Evolutionary conservation across 2,797 vertebrate genomes (phyloP), one percentile per base, ranked within the genome.

Genomic region (Simalia tracyae): DNA sequence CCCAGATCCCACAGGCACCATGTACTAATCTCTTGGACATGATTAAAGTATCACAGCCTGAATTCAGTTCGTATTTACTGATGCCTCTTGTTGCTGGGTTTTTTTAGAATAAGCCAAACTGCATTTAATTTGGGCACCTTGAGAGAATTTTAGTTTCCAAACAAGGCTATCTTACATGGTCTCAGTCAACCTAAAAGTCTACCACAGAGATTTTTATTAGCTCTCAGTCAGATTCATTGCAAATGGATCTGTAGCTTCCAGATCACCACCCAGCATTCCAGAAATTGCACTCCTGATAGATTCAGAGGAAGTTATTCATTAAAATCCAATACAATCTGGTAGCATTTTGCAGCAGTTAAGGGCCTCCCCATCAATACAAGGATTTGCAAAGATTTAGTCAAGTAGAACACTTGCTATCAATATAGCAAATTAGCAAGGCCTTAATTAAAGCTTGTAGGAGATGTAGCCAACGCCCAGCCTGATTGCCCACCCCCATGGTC

Each of bases 401-500:
- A 66, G 86, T 22, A 0, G 19, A 19, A 63, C 11, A 0, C 91
- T 92, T 57, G 2, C 59, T 93, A 86, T 66, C 22, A 66, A 1
- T 56, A 19, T 5, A 9, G 22, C 26, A 4, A 36, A 36, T 81
- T 61, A 60, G 36, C 60, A 28, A 68, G 24, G 61, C 50, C 42
- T 88, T 90, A 64, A 59, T 59, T 56, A 56, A 28, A 85, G 31
- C 24, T 19, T 36, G 22, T 84, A 36, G n/a, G 72, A 92, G 81
- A 89, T 22, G 22, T 42, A 90, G 61, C 76, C 60, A 91, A 66
- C 66, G 84, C 14, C 57, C 59, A 28, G 66, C 3, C 9, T 93
- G 36, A 59, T 61, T 22, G 17, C 11, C 28, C 8, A 68, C 54
- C 0, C 0, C n/a, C 66, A 15, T 60, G 86, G 59, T 1, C 94